phyloP scores from a whole-genome alignment of 2,888 invertebrate species.

The Cheilosia vulpina region DNA sequence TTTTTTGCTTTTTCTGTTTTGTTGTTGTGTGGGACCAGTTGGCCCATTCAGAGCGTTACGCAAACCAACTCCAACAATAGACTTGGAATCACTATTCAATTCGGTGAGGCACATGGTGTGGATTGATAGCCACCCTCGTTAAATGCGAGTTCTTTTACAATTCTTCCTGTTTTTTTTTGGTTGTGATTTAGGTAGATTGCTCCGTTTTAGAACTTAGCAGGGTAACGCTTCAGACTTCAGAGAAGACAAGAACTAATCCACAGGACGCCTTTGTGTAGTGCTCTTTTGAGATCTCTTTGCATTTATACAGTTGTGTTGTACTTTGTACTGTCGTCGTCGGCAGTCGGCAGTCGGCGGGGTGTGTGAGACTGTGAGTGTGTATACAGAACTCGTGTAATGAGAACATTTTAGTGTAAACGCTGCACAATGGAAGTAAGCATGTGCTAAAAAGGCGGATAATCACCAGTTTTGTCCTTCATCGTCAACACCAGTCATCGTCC shows the following conservation, averaged over 20 bases:
- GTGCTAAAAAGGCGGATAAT: slow-evolving; percentile 78
- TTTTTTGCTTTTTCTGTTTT: not conserved
- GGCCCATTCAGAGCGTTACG: slow-evolving; percentile 45
- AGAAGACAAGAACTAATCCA: slow-evolving; percentile 73
- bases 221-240: slow-evolving; percentile 71
- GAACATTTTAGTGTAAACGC: slow-evolving; percentile 75
- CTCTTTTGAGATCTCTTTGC: slow-evolving; percentile 62
- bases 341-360: no score
- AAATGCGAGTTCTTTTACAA: slow-evolving; percentile 59
- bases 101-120: slow-evolving; percentile 69
- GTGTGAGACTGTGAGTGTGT: slow-evolving; percentile 15
- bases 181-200: slow-evolving; percentile 66
- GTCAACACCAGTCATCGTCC: slow-evolving; percentile 51
- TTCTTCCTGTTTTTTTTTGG: slow-evolving; percentile 15
- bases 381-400: slow-evolving; percentile 60
- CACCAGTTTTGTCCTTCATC: slow-evolving; percentile 73
- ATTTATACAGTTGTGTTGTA: slow-evolving; percentile 21
- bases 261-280: slow-evolving; percentile 66
- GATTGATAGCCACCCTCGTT: slow-evolving; percentile 71
- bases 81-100: slow-evolving; percentile 58
- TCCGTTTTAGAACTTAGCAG: slow-evolving; percentile 73
- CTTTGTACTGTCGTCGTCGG: not conserved
- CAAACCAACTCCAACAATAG: slow-evolving; percentile 60
- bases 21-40: slow-evolving; percentile 49
- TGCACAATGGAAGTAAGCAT: slow-evolving; percentile 76